These are phyloP conservation scores for Campoplex capitator DNA, from an alignment of 2,888 invertebrate species.

Conservation along the genomic window DNA sequence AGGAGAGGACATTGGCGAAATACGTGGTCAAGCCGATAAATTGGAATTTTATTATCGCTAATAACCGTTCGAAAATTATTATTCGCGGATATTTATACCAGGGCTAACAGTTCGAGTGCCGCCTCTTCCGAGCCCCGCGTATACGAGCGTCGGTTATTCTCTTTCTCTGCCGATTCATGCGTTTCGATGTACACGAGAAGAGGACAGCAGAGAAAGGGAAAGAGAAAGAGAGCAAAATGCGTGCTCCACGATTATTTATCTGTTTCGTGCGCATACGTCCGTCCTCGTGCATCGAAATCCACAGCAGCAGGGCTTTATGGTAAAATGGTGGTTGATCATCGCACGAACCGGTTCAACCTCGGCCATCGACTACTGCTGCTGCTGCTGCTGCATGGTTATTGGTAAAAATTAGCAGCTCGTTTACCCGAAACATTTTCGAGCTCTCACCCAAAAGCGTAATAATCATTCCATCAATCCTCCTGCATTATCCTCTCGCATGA, in stretches of 20 bases:
- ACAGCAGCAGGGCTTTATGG: slow-evolving; percentile 49
- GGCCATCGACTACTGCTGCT: slow-evolving; percentile 79
- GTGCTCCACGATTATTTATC: slow-evolving; percentile 77
- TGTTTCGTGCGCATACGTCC: slow-evolving; percentile 74
- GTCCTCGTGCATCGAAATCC: slow-evolving; percentile 64
- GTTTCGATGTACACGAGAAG: slow-evolving; percentile 8
- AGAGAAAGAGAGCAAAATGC: slow-evolving; percentile 45
- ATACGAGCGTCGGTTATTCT: slow-evolving; percentile 1
- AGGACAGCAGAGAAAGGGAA: slow-evolving; percentile 12
- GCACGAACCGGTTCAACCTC: slow-evolving; percentile 57
- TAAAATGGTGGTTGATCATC: slow-evolving; percentile 58
- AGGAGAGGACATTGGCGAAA: slow-evolving; percentile 35
- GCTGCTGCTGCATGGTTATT: slow-evolving; percentile 80
- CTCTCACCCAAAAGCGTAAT: slow-evolving; percentile 72
- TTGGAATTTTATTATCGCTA: slow-evolving; percentile 84
- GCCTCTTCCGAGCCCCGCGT: slow-evolving; percentile 43
- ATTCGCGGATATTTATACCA: slow-evolving; percentile 81
- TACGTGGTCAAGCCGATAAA: slow-evolving; percentile 78
- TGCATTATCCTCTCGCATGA: not conserved
- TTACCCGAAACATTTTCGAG: slow-evolving; percentile 78
- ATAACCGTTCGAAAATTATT: slow-evolving; percentile 83
- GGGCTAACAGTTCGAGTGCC: slow-evolving; percentile 72
- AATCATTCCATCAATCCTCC: slow-evolving; percentile 80
- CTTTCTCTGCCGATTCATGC: slow-evolving; percentile 45
- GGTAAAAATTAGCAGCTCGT: slow-evolving; percentile 83